Evolutionary conservation across 37 sponge, comb jelly and placozoan genomes (phyloP).

Genomic region (Beroe ovata): DNA sequence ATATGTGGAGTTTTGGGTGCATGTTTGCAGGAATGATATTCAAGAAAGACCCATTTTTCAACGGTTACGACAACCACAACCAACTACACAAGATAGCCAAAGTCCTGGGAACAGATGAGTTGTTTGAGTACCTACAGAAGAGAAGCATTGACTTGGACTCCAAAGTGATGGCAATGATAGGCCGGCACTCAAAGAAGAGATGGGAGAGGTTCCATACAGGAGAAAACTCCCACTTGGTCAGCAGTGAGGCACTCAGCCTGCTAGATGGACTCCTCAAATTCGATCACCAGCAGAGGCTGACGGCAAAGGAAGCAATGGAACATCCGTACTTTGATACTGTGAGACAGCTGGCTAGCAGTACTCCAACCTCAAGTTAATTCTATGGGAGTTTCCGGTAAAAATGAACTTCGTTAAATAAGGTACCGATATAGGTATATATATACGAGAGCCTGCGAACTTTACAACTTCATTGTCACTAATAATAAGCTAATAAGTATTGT

Average conservation of each 20-base stretch:
- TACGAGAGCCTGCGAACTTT: no score
- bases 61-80: conserved; percentile 65
- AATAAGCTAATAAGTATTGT: no score
- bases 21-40: conserved; percentile 65
- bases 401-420: no score
- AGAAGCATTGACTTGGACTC: background rate
- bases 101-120: conserved; percentile 56
- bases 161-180: conserved; percentile 18
- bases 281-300: conserved; percentile 25
- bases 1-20: conserved; percentile 59
- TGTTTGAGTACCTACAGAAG: conserved; percentile 26
- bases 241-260: conserved; percentile 17
- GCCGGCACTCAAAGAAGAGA: conserved; percentile 57
- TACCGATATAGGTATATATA: no score
- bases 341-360: background rate
- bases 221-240: conserved; percentile 43
- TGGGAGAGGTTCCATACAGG: conserved; percentile 41
- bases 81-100: conserved; percentile 57
- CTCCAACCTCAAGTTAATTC: background rate
- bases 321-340: conserved; percentile 34
- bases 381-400: no score
- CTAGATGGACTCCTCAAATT: conserved; percentile 44
- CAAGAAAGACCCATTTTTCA: conserved; percentile 50
- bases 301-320: conserved; percentile 63
- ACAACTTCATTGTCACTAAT: no score